These are phyloP conservation scores for Yponomeuta malinellus DNA, from an alignment of 2,888 invertebrate species.

Conservation along the genomic window DNA sequence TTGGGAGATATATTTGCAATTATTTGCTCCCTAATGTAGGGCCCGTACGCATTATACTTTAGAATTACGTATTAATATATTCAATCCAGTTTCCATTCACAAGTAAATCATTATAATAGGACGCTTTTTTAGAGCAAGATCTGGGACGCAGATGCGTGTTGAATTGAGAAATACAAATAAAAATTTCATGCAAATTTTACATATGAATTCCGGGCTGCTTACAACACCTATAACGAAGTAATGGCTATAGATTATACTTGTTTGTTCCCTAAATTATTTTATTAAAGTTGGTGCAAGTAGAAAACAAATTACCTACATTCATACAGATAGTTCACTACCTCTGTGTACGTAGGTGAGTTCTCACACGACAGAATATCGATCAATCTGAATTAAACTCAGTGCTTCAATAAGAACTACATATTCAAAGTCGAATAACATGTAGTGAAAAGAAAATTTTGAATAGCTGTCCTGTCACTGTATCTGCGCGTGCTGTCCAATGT, in stretches of 20 bases:
- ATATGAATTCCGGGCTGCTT: not conserved
- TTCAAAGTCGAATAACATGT: no score
- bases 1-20: conserved; percentile 61
- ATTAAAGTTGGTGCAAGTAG: no score
- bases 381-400: no score
- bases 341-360: no score
- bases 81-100: conserved; percentile 73
- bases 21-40: conserved; percentile 63
- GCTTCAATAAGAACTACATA: no score
- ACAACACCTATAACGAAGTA: not conserved
- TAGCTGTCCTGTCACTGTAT: no score
- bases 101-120: conserved; percentile 62
- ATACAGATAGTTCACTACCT: no score
- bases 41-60: conserved; percentile 40
- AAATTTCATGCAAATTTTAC: conserved; percentile 5
- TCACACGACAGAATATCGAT: no score
- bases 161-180: conserved; percentile 56
- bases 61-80: conserved; percentile 70
- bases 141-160: conserved; percentile 64
- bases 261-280: not conserved
- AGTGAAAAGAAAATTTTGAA: no score
- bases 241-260: not conserved
- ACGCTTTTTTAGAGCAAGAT: conserved; percentile 55
- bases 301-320: no score
- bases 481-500: not conserved